Base-by-base conservation (phyloP, 2,113 vertebrate species). In the Murina feae region DNA sequence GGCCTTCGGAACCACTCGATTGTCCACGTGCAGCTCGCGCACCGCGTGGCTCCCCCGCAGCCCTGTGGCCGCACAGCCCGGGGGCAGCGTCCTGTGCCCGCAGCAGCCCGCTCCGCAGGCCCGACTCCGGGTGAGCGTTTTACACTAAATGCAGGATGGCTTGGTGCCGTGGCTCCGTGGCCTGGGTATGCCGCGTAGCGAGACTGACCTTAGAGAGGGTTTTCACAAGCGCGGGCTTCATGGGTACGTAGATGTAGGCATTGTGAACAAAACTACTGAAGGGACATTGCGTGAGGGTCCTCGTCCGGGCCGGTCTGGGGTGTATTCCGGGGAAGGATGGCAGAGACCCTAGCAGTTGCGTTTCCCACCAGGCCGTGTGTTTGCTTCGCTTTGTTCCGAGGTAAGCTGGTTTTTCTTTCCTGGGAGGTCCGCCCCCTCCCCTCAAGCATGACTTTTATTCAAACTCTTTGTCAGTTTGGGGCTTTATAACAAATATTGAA, bases 1-100 rank as follows among this genome's bases (percentile, higher is more conserved):
- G 83, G 97, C 98, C 89, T 99, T 98, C 53, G 97, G 97, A 98
- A 98, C 98, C 99, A 99, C 76, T 99, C 92, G 47, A 99, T 99
- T 96, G 99, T 98, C 1, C 99, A 98, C 98, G 95, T 13, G 98
- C 0, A 98, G 98, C 83, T 98, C 99, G 91, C 98, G 96, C n/a
- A 99, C 84, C 2, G 98, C 98, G 75, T 98, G 98, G 58, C 47
- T 90, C 81, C 99, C 98, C 0, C 96, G 97, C 18, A 99, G 98
- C 17, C 97, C 96, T 98, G 98, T 0, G 21, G 53, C 21, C 21
- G 55, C 21, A 4, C 55, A 98, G 98, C 92, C 99, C 98, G 32
- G 97, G 53, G 98, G 98, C 90, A 99, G 96, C 30, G 97, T n/a
- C 97, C 1, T 91, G 49, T 81, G 97, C 91, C 86, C 8, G 98